phyloP scores from a whole-genome alignment of 1,140 invertebrate species.

The Zaprionus camerounensis region DNA sequence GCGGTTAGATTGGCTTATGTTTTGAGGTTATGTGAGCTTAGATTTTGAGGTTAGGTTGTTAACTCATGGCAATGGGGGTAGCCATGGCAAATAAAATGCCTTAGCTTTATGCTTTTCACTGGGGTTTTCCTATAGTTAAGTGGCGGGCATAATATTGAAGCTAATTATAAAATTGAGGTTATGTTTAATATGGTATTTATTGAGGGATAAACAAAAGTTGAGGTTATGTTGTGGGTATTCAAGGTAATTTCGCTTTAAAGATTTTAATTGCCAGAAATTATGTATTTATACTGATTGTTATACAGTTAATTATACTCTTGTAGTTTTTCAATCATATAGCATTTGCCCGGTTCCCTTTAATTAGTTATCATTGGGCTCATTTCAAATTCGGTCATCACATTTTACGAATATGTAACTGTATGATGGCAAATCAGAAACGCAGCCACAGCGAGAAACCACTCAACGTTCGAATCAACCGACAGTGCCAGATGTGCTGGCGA shows the following conservation, averaged over 20 bases:
- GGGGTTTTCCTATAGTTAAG: not conserved
- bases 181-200: not conserved
- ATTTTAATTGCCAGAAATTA: too few relatives aligned
- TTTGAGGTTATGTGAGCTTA: slow-evolving; percentile 30
- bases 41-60: slow-evolving; percentile 19
- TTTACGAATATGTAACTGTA: slow-evolving; percentile 9
- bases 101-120: not conserved
- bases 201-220: not conserved
- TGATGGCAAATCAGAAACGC: slow-evolving; percentile 23
- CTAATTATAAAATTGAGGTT: not conserved
- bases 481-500: not conserved
- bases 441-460: slow-evolving; percentile 34
- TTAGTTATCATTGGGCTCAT: slow-evolving; percentile 28
- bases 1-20: slow-evolving; percentile 38
- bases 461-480: slow-evolving; percentile 30
- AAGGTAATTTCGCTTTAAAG: not conserved
- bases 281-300: too few relatives aligned
- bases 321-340: not conserved
- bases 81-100: slow-evolving; percentile 18
- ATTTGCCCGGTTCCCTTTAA: slow-evolving; percentile 6
- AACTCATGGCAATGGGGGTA: slow-evolving; percentile 8
- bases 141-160: not conserved
- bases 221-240: not conserved
- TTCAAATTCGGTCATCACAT: slow-evolving; percentile 19
- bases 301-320: too few relatives aligned